Evolutionary conservation across 2,888 invertebrate species (phyloP).

Genomic region (Tetrapedia diversipes): DNA sequence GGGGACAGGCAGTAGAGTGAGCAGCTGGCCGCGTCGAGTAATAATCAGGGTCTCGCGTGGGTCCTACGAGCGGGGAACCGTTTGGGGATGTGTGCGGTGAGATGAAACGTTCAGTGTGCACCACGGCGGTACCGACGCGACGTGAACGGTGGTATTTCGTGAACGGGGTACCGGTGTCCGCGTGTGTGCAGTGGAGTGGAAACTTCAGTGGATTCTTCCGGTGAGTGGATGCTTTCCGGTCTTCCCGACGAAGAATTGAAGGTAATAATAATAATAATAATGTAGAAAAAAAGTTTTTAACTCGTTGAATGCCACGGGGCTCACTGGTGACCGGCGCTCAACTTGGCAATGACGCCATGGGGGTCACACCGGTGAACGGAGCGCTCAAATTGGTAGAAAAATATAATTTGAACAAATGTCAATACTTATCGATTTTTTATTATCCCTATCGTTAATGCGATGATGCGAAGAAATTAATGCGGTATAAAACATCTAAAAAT

Average conservation of each 20-base stretch:
- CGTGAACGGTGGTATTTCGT: conserved; percentile 23
- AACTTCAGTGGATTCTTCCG: not conserved
- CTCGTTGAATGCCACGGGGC: too few relatives aligned
- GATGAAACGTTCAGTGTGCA: conserved; percentile 44
- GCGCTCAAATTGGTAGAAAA: too few relatives aligned
- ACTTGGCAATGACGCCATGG: too few relatives aligned
- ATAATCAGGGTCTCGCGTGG: not conserved
- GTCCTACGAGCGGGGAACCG: not conserved
- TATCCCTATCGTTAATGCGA: too few relatives aligned
- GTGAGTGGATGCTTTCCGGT: not conserved
- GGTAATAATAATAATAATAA: conserved; percentile 6
- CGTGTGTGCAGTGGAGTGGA: conserved; percentile 21
- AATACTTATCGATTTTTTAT: too few relatives aligned
- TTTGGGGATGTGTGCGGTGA: conserved; percentile 17
- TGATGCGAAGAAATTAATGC: too few relatives aligned
- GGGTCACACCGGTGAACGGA: too few relatives aligned
- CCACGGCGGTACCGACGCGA: conserved; percentile 18
- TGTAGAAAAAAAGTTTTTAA: too few relatives aligned
- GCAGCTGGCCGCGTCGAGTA: not conserved
- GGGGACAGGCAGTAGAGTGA: not conserved
- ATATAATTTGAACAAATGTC: too few relatives aligned
- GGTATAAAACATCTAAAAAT: too few relatives aligned
- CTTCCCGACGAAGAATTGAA: too few relatives aligned
- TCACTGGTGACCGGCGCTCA: too few relatives aligned
- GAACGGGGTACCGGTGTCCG: conserved; percentile 4